These are phyloP conservation scores for Buphagus erythrorhynchus DNA, from an alignment of 2,797 vertebrate genomes.

Conservation along the genomic window DNA sequence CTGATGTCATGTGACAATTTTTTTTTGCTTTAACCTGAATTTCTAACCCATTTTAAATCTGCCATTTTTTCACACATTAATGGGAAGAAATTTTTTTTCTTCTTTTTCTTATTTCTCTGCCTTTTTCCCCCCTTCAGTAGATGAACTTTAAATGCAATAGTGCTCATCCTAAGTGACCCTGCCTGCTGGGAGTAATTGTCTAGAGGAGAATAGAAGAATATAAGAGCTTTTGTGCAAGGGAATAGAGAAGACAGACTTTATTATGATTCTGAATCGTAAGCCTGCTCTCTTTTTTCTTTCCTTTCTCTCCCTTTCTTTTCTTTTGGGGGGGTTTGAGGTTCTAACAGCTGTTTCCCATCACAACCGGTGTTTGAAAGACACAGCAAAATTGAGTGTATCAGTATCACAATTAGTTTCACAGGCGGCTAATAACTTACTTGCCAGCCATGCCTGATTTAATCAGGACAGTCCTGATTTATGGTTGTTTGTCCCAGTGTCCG, in stretches of 20 bases:
- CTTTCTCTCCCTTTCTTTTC: background rate
- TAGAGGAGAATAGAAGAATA: constrained; percentile 84
- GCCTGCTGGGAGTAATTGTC: constrained; percentile 89
- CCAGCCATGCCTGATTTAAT: constrained; percentile 73
- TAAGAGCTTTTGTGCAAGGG: constrained; percentile 85
- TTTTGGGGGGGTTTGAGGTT: background rate
- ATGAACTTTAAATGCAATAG: constrained; percentile 72
- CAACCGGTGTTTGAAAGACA: constrained; percentile 76
- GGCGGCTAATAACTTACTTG: constrained; percentile 76
- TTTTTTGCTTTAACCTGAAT: constrained; percentile 38
- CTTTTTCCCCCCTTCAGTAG: constrained; percentile 11
- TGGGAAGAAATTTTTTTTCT: constrained; percentile 22
- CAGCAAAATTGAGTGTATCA: constrained; percentile 69
- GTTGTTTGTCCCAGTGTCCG: constrained; percentile 68
- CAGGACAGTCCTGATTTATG: constrained; percentile 71
- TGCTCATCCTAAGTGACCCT: constrained; percentile 71
- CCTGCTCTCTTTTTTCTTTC: background rate
- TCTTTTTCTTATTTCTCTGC: constrained; percentile 11
- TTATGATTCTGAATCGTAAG: constrained; percentile 70
- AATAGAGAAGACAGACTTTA: constrained; percentile 80
- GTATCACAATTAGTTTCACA: constrained; percentile 76
- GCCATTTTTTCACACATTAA: constrained; percentile 17
- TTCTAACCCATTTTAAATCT: constrained; percentile 69
- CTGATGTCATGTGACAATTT: background rate
- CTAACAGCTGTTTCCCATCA: constrained; percentile 80